phyloP scores from a whole-genome alignment of 2,888 invertebrate species.

The Agonum fuliginosum region DNA sequence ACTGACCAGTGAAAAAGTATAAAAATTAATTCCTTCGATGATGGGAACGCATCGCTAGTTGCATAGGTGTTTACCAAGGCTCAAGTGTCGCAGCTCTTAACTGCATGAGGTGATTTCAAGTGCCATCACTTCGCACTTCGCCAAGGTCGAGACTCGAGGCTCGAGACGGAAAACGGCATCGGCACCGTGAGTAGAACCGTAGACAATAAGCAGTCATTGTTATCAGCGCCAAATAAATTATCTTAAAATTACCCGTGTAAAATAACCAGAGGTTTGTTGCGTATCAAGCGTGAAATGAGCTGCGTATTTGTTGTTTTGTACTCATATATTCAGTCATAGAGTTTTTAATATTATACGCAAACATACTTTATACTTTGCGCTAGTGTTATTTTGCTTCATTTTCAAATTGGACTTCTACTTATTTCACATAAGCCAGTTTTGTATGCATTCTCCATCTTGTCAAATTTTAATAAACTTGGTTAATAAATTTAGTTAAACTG shows the following conservation, averaged over 20 bases:
- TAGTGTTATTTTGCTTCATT: too few relatives aligned
- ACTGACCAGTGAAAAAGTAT: too few relatives aligned
- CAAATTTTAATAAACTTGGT: too few relatives aligned
- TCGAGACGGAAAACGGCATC: not conserved
- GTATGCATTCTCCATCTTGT: too few relatives aligned
- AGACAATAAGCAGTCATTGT: not conserved
- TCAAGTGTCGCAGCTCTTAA: conserved; percentile 33
- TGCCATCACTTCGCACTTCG: conserved; percentile 27
- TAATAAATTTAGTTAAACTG: too few relatives aligned
- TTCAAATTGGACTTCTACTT: too few relatives aligned
- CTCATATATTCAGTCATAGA: too few relatives aligned
- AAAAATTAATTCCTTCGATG: too few relatives aligned
- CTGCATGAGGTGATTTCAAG: conserved; percentile 20
- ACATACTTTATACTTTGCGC: too few relatives aligned
- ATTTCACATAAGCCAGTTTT: too few relatives aligned
- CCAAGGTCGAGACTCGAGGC: conserved; percentile 10
- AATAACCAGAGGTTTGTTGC: not conserved
- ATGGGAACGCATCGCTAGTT: conserved; percentile 43
- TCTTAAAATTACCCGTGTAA: not conserved
- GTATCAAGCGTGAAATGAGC: not conserved
- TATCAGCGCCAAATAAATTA: not conserved
- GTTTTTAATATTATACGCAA: too few relatives aligned
- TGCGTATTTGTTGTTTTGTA: not conserved
- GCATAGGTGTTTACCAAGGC: conserved; percentile 46
- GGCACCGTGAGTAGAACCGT: not conserved